Percentiles rank a stretch among this genome's conserved stretches.
These are phyloP conservation scores for Hemicrepidius hirtus DNA, from an alignment of 2,888 invertebrate species.

Conservation along the genomic window DNA sequence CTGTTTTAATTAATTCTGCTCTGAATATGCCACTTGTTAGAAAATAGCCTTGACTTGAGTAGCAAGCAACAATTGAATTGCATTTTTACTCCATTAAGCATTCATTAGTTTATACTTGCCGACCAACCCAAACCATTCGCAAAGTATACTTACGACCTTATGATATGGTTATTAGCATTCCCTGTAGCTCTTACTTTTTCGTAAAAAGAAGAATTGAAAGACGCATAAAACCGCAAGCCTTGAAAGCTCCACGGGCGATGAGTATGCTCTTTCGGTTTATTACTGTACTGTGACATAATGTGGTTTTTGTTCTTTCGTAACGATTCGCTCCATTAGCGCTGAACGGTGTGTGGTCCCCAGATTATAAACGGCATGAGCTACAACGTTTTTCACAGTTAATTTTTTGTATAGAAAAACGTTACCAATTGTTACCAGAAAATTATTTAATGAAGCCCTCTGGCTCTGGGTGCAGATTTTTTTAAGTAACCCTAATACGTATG, in stretches of 20 bases:
- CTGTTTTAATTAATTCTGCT: too few species aligned
- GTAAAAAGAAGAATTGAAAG: conserved; percentile 6
- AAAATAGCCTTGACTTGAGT: too few species aligned
- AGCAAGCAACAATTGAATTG: too few species aligned
- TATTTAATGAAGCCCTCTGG: too few species aligned
- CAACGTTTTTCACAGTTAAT: conserved; percentile 28
- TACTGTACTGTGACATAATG: conserved; percentile 41
- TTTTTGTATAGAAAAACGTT: conserved; percentile 29
- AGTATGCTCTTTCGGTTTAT: conserved; percentile 39
- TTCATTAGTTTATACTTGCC: too few species aligned
- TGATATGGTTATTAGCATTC: conserved; percentile 5
- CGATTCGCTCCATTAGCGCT: conserved; percentile 42
- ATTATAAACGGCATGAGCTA: conserved; percentile 27
- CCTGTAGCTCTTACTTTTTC: background rate
- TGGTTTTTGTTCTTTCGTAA: conserved; percentile 41
- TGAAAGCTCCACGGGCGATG: conserved; percentile 40
- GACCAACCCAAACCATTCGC: background rate
- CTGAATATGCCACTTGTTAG: too few species aligned
- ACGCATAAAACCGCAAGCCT: conserved; percentile 42
- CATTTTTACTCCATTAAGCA: too few species aligned
- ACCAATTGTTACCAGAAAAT: conserved; percentile 11
- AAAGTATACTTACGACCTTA: background rate
- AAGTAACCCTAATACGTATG: too few species aligned
- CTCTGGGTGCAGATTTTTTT: too few species aligned
- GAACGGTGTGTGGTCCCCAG: conserved; percentile 43